Evolutionary conservation across 2,888 invertebrate species (phyloP), one percentile per base, ranked within the genome.

Genomic region (Neoscelio sp.): DNA sequence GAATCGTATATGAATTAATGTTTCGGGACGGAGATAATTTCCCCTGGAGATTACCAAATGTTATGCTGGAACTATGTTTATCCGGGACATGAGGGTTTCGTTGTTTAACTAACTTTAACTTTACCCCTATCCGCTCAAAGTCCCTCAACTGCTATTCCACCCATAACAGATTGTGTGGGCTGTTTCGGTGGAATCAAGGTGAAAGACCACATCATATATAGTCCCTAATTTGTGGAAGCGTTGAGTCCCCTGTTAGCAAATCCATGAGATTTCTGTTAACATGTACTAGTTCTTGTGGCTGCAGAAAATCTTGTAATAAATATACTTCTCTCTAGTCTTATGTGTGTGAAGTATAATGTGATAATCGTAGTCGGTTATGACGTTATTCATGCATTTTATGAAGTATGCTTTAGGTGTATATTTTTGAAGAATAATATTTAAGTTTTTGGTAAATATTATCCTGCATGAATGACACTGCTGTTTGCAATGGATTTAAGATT

Each of bases 181-280:
- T 60, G 46, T 46, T 60, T 60, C 18, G 35, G 15, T 15, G 15
- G 26, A 62, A 62, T 62, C 38, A 48, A 62, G 62, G 48, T 48
- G 35, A 62, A 38, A 15, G 26, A 48, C 48, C 48, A 28, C 62
- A 62, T 48, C 48, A 48, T 48, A 38, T 48, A 38, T 26, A 46
- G 46, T 35, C 62, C 35, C 48, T 62, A 62, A 62, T 62, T 48
- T 48, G 62, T 48, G 23, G 48, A 1, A 26, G 23, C 35, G 50
- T 40, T 50, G 23, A 48, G 26, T 40, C 17, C 44, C 28, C 50
- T 48, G 48, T 62, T 62, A 62, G 48, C 62, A 48, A 62, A 62
- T 62, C 48, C 38, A 62, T 33, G 62, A 62, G 62, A 62, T 62
- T 62, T 62, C 48, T 46, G 48, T 48, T 62, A 46, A 33, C 46